Evolutionary conservation across 2,797 vertebrate species (phyloP).

Genomic region (Aeoliscus strigatus): DNA sequence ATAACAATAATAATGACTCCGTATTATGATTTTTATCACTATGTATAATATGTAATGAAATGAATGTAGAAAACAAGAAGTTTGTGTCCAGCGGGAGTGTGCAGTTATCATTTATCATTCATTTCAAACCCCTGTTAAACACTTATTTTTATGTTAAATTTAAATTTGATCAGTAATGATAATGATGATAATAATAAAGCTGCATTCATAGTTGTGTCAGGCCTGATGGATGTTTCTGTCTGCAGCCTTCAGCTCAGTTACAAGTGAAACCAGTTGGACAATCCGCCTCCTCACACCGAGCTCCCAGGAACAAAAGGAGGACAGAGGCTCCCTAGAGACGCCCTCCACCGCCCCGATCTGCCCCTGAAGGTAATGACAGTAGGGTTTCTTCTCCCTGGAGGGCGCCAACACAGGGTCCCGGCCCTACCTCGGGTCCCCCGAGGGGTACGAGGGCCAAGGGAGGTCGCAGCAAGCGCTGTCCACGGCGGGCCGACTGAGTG

Average conservation of each 20-base stretch:
- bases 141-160: too few relatives aligned
- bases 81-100: too few relatives aligned
- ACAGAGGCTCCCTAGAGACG: constrained; percentile 44
- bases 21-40: too few relatives aligned
- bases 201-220: too few relatives aligned
- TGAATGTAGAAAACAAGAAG: too few relatives aligned
- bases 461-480: constrained; percentile 45
- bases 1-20: too few relatives aligned
- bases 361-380: constrained; percentile 43
- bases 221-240: background rate
- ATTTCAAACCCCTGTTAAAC: too few relatives aligned
- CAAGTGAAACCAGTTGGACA: constrained; percentile 49
- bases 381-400: constrained; percentile 35
- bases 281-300: too few relatives aligned
- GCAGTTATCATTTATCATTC: too few relatives aligned
- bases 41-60: too few relatives aligned
- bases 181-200: too few relatives aligned
- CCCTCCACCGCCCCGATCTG: constrained; percentile 20
- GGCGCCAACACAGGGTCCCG: constrained; percentile 46
- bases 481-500: constrained; percentile 42
- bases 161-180: too few relatives aligned
- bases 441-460: constrained; percentile 48
- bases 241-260: constrained; percentile 35
- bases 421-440: constrained; percentile 42
- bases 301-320: constrained; percentile 43